These are phyloP conservation scores for Drosophila bocqueti DNA, from an alignment of 1,140 invertebrate species.

Conservation along the genomic window DNA sequence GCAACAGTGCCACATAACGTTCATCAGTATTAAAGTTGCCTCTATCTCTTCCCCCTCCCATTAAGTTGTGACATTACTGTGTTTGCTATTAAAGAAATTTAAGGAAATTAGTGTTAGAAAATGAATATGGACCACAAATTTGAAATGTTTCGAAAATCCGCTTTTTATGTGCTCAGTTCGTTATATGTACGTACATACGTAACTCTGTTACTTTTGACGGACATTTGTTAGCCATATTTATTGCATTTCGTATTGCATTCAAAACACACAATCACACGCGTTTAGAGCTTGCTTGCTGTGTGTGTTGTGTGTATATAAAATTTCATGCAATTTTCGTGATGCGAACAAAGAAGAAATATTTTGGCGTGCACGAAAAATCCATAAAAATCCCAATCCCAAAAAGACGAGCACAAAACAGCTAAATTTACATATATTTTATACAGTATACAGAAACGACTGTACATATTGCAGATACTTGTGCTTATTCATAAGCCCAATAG, in stretches of 20 bases:
- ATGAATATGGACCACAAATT: not conserved
- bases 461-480: conserved; percentile 6
- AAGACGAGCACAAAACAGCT: conserved; percentile 28
- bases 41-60: not conserved
- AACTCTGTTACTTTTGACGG: conserved; percentile 23
- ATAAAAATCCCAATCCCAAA: conserved; percentile 54
- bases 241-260: conserved; percentile 52
- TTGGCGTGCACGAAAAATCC: conserved; percentile 70
- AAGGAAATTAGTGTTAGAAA: conserved; percentile 6
- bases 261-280: conserved; percentile 28
- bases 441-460: not conserved
- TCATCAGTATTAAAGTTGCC: conserved; percentile 51
- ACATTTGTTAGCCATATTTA: conserved; percentile 47
- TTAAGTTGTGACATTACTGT: not conserved
- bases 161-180: conserved; percentile 13
- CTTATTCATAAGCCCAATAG: not conserved
- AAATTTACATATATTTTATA: conserved; percentile 29
- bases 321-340: conserved; percentile 72
- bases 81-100: not conserved
- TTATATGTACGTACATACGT: not conserved
- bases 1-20: conserved; percentile 34
- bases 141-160: conserved; percentile 5
- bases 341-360: conserved; percentile 78
- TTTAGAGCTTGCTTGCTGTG: not conserved
- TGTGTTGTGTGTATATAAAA: conserved; percentile 31